Evolutionary conservation across 37 sponge, comb jelly and placozoan species (phyloP), one percentile per base, ranked within the genome.

Genomic region (Dysidea cf. avara): DNA sequence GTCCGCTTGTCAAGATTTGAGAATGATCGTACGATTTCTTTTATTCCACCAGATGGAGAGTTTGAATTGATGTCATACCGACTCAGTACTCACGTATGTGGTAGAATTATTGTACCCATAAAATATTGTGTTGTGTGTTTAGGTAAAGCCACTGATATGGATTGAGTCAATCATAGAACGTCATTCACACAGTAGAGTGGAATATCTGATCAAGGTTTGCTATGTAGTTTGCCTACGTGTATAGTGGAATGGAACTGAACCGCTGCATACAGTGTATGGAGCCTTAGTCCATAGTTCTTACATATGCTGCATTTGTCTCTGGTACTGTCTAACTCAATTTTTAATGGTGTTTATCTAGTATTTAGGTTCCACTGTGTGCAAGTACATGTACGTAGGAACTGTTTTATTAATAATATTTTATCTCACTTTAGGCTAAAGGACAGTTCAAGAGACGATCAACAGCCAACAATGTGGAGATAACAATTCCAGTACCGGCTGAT

Each of bases 1-100:
- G 98, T 97, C 31, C 81, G 98, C 31, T 81, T 97, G 57, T 97
- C 98, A 14, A 82, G 98, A 25, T 97, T 97, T 75, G 98, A 97
- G 54, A 94, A 93, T 68, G 98, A 97, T 59, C 85, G 98, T 7
- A 97, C 98, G 26, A 97, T 97, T 29, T 97, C 98, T 6, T 97
- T 97, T 64, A 66, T 97, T 14, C 98, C 98, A 1, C 98, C 98
- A 17, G 98, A 97, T 56, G 98, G 98, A 39, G 95, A 94, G 63
- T 97, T 97, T 84, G 98, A 97, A 74, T 60, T 97, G 64, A 97
- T 97, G 98, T 95, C 95, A 2, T 97, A 97, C 61, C 79, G 98
- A 21, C 78, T 97, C 28, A 97, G 71, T 59, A 91, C 94, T 16
- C 95, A 80, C 40, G 87, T 83, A 59, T 34, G 65, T 32, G 9